Evolutionary conservation across 2,113 vertebrate genomes (phyloP), one percentile per base, ranked within the genome.

Genomic region (Tauraco erythrolophus): DNA sequence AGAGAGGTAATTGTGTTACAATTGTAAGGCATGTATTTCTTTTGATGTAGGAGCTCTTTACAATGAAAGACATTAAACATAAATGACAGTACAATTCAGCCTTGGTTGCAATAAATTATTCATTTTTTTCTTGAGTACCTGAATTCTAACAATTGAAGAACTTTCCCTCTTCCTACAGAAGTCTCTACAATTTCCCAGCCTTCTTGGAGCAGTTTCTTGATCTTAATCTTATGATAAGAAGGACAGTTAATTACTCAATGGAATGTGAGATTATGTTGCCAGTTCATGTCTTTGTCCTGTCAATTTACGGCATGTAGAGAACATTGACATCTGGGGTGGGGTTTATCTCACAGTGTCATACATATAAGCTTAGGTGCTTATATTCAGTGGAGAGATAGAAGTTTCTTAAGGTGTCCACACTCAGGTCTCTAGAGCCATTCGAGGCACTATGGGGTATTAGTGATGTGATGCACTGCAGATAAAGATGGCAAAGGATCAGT

Each of bases 241-340:
- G 25, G 50, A 2, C 11, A 50, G 19, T 66, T 39, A 2, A 31
- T 81, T 96, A 94, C 19, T 91, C 91, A 65, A 37, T 48, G 58
- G 83, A 93, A 89, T 87, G 39, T 45, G 86, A 93, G 65, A 66
- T 82, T 60, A 77, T 72, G 19, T 66, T 94, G 50, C 50, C 57
- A 60, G 14, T 94, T 94, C 74, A 66, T 72, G 46, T 94, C 90
- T 96, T 96, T 84, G 24, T n/a, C n/a, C 77, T 95, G 66, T 21
- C 83, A 65, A 53, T 86, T 84, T 81, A 74, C 75, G 41, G 84
- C 60, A 43, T 35, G 43, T 11, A 35, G 50, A 90, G 35, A 45
- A 31, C 19, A 24, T 64, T 85, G 27, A 45, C 43, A 4, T 72
- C 17, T 51, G 11, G 6, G 3, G 3, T 69, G 33, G 9, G 4